phyloP scores from a whole-genome alignment of 2,888 invertebrate species.

The Polydrusus cervinus region DNA sequence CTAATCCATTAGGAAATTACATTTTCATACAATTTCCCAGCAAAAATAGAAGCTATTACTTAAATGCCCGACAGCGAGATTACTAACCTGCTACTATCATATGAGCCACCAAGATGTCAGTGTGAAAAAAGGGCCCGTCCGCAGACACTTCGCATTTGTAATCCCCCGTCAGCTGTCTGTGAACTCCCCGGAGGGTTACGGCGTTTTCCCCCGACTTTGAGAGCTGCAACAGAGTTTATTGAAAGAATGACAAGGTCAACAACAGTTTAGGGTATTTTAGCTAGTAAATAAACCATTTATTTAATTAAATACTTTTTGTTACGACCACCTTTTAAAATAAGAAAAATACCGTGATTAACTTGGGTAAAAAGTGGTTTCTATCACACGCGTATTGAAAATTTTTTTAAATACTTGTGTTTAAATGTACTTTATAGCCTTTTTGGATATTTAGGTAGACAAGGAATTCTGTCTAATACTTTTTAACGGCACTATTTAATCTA shows the following conservation, averaged over 20 bases:
- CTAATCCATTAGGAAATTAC: slow-evolving; percentile 50
- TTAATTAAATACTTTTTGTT: slow-evolving; percentile 6
- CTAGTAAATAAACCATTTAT: slow-evolving; percentile 18
- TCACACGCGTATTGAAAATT: too few relatives aligned
- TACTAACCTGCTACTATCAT: slow-evolving; percentile 69
- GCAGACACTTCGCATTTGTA: slow-evolving; percentile 72
- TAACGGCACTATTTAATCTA: too few relatives aligned
- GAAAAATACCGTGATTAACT: too few relatives aligned
- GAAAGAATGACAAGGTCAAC: slow-evolving; percentile 30
- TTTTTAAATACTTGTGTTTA: too few relatives aligned
- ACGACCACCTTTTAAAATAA: background rate
- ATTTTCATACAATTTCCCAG: slow-evolving; percentile 46
- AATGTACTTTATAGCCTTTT: too few relatives aligned
- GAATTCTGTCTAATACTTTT: too few relatives aligned
- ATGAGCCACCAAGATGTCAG: slow-evolving; percentile 68
- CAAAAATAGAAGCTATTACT: slow-evolving; percentile 46
- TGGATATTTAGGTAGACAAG: too few relatives aligned
- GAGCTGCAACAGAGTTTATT: slow-evolving; percentile 66
- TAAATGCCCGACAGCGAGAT: slow-evolving; percentile 40
- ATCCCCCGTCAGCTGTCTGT: slow-evolving; percentile 68
- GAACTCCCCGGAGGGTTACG: slow-evolving; percentile 69
- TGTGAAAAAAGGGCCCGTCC: slow-evolving; percentile 71
- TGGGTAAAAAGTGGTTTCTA: background rate
- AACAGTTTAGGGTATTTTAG: slow-evolving; percentile 21
- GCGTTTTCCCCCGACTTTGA: slow-evolving; percentile 69